Evolutionary conservation across 53 echinoderm and acorn worm genomes (phyloP), one percentile per base, ranked within the genome.

Genomic region (Temnopleurus reevesii): DNA sequence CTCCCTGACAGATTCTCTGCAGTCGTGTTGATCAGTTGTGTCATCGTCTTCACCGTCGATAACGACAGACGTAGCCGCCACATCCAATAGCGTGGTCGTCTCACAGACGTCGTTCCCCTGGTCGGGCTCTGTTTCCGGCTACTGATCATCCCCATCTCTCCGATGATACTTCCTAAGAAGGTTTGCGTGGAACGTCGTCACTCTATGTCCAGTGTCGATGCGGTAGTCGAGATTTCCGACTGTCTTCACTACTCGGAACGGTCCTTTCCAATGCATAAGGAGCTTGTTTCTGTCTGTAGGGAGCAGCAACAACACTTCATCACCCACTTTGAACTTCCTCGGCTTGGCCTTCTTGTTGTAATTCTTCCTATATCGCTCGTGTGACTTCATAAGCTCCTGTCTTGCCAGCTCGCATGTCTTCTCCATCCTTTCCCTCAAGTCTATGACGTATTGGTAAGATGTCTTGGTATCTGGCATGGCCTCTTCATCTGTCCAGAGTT

Each of bases 201-300:
- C 1, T 43, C 45, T 43, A 5, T 28, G 45, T 8, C 18, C 41
- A 18, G 59, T 8, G 23, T 86, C 86, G 63, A 80, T 89, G 10
- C 36, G 12, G 47, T 90, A 90, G 35, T 82, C 81, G 15, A n/a
- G 47, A 28, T 2, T 0, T 46, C 80, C 47, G 5, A 27, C 12
- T 8, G 45, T 79, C 4, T 19, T 49, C 0, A 82, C 13, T 30
- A 90, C 66, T 1, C 4, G 23, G 64, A 71, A 90, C 12, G 84
- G 84, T 9, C 91, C 91, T 12, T 71, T 71, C 91, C 91, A 91
- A 5, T 84, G 91, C 27, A 91, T 31, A 3, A 84, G 83, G 4
- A 91, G 77, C 71, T 94, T 94, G 35, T 94, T 94, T 2, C 44
- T 33, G 46, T 94, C 94, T 0, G 92, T 92, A 18, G 94, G 94